phyloP scores from a whole-genome alignment of 2,797 vertebrate species.

The Sternotherus odoratus region DNA sequence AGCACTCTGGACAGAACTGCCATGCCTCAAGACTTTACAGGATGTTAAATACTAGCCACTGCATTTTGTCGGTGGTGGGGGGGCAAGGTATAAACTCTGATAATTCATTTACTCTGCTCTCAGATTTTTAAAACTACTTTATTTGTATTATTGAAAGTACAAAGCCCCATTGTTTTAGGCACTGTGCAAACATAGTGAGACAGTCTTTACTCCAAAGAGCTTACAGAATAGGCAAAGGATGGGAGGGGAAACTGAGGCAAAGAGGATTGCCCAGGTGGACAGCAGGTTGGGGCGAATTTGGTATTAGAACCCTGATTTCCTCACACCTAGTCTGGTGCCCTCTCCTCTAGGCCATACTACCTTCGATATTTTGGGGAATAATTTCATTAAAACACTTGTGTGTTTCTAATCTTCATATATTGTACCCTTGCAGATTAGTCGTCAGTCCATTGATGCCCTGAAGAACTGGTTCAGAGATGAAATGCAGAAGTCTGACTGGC shows the following conservation, averaged over 20 bases:
- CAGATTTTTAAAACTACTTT: rapidly evolving
- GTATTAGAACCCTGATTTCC: rapidly evolving
- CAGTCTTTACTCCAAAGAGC: background rate
- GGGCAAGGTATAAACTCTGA: background rate
- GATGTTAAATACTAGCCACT: rapidly evolving
- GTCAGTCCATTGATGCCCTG: conserved; percentile 95
- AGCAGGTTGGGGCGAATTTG: rapidly evolving
- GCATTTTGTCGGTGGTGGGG: background rate
- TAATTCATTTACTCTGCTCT: background rate
- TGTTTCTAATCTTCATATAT: conserved; percentile 14
- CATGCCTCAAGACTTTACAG: rapidly evolving
- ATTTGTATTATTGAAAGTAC: rapidly evolving
- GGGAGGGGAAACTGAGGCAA: background rate
- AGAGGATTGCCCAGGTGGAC: rapidly evolving
- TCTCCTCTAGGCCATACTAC: rapidly evolving
- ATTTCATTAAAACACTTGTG: rapidly evolving
- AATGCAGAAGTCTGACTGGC: conserved; percentile 97
- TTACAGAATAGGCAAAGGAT: background rate
- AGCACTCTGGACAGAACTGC: background rate
- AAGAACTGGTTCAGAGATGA: conserved; percentile 99
- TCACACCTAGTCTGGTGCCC: background rate
- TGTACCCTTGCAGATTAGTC: conserved; percentile 88
- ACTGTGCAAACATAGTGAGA: rapidly evolving
- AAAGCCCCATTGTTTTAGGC: rapidly evolving
- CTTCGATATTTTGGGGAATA: rapidly evolving